Percentiles rank a stretch among this genome's conserved stretches.
phyloP scores from a whole-genome alignment of 2,797 vertebrate species.

The Ctenopoma multispine region DNA sequence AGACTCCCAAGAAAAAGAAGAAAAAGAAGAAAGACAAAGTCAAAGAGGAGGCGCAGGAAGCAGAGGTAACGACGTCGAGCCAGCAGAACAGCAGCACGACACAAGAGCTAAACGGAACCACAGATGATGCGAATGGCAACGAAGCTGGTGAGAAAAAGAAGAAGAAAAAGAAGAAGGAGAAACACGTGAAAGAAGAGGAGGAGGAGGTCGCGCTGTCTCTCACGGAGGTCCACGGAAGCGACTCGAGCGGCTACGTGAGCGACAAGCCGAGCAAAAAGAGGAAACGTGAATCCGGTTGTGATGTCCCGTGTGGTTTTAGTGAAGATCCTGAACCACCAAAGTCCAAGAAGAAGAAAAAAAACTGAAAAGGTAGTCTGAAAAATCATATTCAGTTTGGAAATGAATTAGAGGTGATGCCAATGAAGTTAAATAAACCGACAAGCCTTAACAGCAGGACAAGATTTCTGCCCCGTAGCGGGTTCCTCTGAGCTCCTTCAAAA shows the following conservation, averaged over 20 bases:
- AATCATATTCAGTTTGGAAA: neutral
- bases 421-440: neutral
- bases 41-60: slow-evolving; percentile 43
- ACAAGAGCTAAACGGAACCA: slow-evolving; percentile 32
- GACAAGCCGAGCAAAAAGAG: slow-evolving; percentile 88
- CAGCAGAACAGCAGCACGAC: slow-evolving; percentile 10
- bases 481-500: neutral
- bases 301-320: slow-evolving; percentile 6
- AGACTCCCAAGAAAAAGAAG: slow-evolving; percentile 73
- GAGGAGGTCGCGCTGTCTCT: slow-evolving; percentile 58
- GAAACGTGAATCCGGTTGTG: slow-evolving; percentile 71
- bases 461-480: neutral
- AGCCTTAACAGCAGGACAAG: slow-evolving; percentile 33
- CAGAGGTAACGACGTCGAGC: slow-evolving; percentile 18
- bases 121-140: slow-evolving; percentile 28
- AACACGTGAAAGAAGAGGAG: slow-evolving; percentile 62
- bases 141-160: slow-evolving; percentile 47
- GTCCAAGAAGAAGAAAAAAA: slow-evolving; percentile 81
- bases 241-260: slow-evolving; percentile 88
- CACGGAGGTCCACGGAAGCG: slow-evolving; percentile 77
- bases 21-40: slow-evolving; percentile 81
- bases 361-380: slow-evolving; percentile 44
- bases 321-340: slow-evolving; percentile 60
- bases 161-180: slow-evolving; percentile 82
- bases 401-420: neutral